phyloP scores from a whole-genome alignment of 1,140 invertebrate species.

The Magallana gigas region DNA sequence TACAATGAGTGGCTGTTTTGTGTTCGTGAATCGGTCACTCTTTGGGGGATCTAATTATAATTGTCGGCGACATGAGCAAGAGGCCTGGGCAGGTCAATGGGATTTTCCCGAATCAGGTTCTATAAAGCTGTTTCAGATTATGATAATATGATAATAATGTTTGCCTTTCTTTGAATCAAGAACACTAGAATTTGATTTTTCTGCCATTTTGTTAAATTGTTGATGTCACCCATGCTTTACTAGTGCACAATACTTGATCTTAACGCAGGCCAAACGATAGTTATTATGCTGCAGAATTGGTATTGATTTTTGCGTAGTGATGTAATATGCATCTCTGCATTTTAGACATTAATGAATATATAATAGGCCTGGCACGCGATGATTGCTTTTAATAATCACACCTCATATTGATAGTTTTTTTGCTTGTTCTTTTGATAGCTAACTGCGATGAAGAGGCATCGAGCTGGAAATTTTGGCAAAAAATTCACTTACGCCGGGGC shows the following conservation, averaged over 20 bases:
- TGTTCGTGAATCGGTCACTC: slow-evolving; percentile 49
- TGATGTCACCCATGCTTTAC: too few species aligned
- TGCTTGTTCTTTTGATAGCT: not conserved
- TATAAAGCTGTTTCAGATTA: too few species aligned
- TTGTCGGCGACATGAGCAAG: slow-evolving; percentile 51
- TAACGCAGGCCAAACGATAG: not conserved
- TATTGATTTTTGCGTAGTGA: slow-evolving; percentile 5
- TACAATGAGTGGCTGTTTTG: slow-evolving; percentile 39
- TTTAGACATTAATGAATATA: not conserved
- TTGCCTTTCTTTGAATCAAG: too few species aligned
- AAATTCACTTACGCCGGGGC: not conserved
- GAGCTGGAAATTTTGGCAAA: slow-evolving; percentile 33
- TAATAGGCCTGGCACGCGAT: not conserved
- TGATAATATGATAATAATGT: too few species aligned
- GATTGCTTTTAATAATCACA: not conserved
- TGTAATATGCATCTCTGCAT: not conserved
- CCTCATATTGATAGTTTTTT: not conserved
- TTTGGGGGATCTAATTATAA: slow-evolving; percentile 54
- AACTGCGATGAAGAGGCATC: not conserved
- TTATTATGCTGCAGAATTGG: not conserved
- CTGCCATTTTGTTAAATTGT: too few species aligned
- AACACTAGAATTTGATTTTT: too few species aligned
- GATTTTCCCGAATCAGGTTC: not conserved
- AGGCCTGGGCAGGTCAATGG: slow-evolving; percentile 53
- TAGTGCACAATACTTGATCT: too few species aligned